These are phyloP conservation scores for Brachyhypopomus occidentalis DNA, from an alignment of 2,113 vertebrate genomes.

Conservation along the genomic window DNA sequence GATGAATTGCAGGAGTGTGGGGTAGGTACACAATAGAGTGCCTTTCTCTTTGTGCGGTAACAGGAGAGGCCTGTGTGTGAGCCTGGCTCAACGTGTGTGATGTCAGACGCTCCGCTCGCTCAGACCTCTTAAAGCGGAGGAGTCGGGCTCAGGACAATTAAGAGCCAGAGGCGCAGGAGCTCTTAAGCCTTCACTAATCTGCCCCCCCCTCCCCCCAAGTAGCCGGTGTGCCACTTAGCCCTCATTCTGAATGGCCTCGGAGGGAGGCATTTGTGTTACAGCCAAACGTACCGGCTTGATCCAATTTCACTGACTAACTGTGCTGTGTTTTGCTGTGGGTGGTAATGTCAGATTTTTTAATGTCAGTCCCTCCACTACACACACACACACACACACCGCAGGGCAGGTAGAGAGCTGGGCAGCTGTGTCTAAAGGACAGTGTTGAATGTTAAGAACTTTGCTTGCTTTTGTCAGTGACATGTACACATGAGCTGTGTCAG, in stretches of 20 bases:
- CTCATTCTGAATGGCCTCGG: conserved; percentile 25
- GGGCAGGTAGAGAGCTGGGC: not conserved
- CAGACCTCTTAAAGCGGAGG: conserved; percentile 66
- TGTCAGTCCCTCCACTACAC: not conserved
- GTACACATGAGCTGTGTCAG: not conserved
- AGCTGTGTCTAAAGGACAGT: conserved; percentile 8
- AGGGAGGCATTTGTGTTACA: not conserved
- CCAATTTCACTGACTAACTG: conserved; percentile 32
- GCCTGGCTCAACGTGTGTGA: conserved; percentile 47
- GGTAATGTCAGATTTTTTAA: conserved; percentile 16
- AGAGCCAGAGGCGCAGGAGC: conserved; percentile 55
- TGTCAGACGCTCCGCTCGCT: conserved; percentile 67
- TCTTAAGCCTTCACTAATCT: conserved; percentile 46
- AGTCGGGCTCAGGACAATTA: conserved; percentile 58
- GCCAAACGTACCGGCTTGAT: conserved; percentile 26
- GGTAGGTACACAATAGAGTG: conserved; percentile 41
- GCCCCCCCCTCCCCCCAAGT: conserved; percentile 1
- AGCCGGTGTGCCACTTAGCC: conserved; percentile 41
- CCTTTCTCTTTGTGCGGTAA: conserved; percentile 56
- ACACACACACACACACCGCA: conserved; percentile 8
- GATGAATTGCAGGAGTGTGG: not conserved
- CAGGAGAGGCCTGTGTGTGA: conserved; percentile 50
- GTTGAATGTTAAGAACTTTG: not conserved
- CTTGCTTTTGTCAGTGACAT: too few species aligned
- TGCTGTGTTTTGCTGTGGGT: not conserved